These are phyloP conservation scores for Esox masquinongy DNA, from an alignment of 2,797 vertebrate genomes.

Conservation along the genomic window DNA sequence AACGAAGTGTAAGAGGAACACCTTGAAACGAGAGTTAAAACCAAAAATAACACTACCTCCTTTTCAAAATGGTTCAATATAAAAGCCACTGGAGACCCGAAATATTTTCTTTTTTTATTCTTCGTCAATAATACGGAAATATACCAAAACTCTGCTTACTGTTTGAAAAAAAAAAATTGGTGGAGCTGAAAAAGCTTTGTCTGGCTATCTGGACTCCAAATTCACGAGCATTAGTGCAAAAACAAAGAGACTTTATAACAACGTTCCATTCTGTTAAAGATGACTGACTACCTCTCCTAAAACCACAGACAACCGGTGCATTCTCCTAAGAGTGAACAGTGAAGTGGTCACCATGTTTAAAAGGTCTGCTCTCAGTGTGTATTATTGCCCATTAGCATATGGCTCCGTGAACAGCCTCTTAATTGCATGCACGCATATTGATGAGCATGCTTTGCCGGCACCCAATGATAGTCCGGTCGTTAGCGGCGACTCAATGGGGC, in stretches of 20 bases:
- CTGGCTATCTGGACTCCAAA: constrained; percentile 62
- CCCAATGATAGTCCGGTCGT: constrained; percentile 56
- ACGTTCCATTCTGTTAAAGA: constrained; percentile 67
- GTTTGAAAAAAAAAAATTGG: constrained; percentile 55
- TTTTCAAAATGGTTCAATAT: constrained; percentile 74
- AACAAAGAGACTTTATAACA: constrained; percentile 56
- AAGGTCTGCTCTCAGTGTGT: constrained; percentile 67
- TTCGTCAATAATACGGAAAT: constrained; percentile 53
- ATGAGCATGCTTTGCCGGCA: constrained; percentile 52
- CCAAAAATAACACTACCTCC: constrained; percentile 84
- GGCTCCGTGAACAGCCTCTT: constrained; percentile 66
- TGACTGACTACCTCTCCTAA: constrained; percentile 81
- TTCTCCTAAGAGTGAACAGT: constrained; percentile 64
- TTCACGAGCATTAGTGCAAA: constrained; percentile 65
- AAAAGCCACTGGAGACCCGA: constrained; percentile 60
- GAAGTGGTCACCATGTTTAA: constrained; percentile 62
- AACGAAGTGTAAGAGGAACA: constrained; percentile 67
- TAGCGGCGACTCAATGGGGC: constrained; percentile 57
- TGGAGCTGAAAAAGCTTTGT: constrained; percentile 50
- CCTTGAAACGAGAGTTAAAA: constrained; percentile 72
- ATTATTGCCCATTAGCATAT: constrained; percentile 63
- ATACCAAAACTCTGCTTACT: constrained; percentile 69
- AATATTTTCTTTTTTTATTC: constrained; percentile 53
- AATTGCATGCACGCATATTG: constrained; percentile 59
- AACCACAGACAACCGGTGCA: constrained; percentile 56